Conservation (phyloP, 2,888 invertebrate genomes). For the Eristalinus sepulchralis region DNA sequence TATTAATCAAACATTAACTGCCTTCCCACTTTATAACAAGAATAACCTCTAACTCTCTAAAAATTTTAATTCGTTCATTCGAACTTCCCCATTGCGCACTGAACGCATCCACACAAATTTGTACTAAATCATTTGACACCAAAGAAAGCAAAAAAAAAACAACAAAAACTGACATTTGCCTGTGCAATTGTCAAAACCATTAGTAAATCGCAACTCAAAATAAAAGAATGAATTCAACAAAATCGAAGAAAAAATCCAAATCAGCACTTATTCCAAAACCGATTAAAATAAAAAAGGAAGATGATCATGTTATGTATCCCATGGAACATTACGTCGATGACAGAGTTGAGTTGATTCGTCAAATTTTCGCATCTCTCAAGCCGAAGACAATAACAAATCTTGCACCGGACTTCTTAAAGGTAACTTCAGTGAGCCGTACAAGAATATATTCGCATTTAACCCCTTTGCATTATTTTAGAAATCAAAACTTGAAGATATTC, state of each 20-base stretch:
- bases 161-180: not conserved
- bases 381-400: conserved; percentile 83
- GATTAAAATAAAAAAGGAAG: conserved; percentile 78
- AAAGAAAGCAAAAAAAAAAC: not conserved
- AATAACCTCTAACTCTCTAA: no score
- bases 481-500: conserved; percentile 81
- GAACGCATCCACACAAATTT: not conserved
- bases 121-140: not conserved
- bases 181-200: not conserved
- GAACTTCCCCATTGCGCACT: not conserved
- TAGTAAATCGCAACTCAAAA: not conserved
- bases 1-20: no score
- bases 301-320: conserved; percentile 82
- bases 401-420: conserved; percentile 82
- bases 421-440: conserved; percentile 55
- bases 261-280: conserved; percentile 77
- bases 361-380: conserved; percentile 83
- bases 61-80: not conserved
- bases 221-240: conserved; percentile 57
- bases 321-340: conserved; percentile 84
- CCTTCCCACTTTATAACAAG: no score
- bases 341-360: conserved; percentile 83
- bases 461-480: no score
- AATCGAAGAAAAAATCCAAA: conserved; percentile 75
- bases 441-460: not conserved